Conservation (phyloP, 2,797 vertebrate genomes). For the Salarias fasciatus region DNA sequence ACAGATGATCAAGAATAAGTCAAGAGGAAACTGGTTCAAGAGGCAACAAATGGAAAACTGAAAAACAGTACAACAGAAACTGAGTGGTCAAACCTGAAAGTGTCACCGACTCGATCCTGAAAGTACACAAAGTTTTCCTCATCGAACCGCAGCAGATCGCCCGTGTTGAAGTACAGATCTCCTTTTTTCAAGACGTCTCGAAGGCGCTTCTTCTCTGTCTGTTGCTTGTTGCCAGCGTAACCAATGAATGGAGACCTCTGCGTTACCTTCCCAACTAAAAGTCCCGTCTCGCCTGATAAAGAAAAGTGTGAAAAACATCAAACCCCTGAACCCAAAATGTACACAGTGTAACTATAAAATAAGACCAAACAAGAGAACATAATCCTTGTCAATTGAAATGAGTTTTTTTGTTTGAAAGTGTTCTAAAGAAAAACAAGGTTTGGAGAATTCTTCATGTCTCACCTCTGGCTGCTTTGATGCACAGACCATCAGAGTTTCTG, state of each 20-base stretch:
- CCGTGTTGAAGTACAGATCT: constrained; percentile 91
- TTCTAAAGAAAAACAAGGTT: background rate
- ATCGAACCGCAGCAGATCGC: constrained; percentile 89
- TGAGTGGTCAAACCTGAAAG: constrained; percentile 82
- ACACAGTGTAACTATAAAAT: too few relatives aligned
- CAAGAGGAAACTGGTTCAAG: background rate
- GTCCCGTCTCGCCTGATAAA: constrained; percentile 86
- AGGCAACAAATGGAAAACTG: background rate
- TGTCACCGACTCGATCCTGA: constrained; percentile 92
- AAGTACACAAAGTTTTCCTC: constrained; percentile 90
- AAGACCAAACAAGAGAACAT: too few relatives aligned
- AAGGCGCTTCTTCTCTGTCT: constrained; percentile 90
- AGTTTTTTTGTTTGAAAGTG: too few relatives aligned
- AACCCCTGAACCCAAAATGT: background rate
- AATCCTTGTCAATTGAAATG: too few relatives aligned
- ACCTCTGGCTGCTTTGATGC: constrained; percentile 86
- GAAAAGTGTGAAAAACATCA: background rate
- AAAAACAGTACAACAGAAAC: background rate
- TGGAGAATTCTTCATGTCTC: constrained; percentile 29
- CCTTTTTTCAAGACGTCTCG: constrained; percentile 87
- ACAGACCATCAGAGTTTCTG: constrained; percentile 86
- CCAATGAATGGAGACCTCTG: constrained; percentile 85
- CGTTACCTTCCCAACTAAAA: constrained; percentile 87
- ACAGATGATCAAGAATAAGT: background rate
- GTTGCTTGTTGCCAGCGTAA: constrained; percentile 85